Conservation (phyloP, 2,888 invertebrate genomes). For the Diogma glabrata region DNA sequence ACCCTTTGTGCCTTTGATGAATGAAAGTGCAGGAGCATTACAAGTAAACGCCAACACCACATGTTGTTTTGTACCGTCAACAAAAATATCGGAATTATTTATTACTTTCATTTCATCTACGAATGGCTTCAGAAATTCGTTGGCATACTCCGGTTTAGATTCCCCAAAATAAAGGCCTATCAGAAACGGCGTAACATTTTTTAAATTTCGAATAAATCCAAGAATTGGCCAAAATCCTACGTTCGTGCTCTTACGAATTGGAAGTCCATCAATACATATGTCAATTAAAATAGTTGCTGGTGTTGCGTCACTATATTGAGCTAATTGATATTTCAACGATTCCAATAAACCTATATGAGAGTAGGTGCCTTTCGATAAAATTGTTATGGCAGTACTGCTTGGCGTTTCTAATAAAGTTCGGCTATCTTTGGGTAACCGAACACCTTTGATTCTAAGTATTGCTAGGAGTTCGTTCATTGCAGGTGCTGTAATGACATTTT, state of each 20-base stretch:
- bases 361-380: neutral
- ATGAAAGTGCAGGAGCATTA: no score
- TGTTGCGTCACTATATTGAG: neutral
- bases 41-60: no score
- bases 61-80: no score
- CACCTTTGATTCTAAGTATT: neutral
- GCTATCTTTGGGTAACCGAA: neutral
- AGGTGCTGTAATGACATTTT: neutral
- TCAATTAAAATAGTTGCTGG: neutral
- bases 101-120: neutral
- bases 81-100: neutral
- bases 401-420: neutral
- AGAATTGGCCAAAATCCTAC: neutral
- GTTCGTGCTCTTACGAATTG: neutral
- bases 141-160: neutral
- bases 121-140: neutral
- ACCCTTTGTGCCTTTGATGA: neutral
- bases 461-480: neutral
- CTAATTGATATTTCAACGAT: neutral
- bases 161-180: neutral
- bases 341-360: neutral
- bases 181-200: neutral
- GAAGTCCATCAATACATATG: neutral
- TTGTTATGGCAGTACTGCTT: neutral
- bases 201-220: neutral